phyloP scores from a whole-genome alignment of 1,140 invertebrate species.

The Anagrus nilaparvatae region DNA sequence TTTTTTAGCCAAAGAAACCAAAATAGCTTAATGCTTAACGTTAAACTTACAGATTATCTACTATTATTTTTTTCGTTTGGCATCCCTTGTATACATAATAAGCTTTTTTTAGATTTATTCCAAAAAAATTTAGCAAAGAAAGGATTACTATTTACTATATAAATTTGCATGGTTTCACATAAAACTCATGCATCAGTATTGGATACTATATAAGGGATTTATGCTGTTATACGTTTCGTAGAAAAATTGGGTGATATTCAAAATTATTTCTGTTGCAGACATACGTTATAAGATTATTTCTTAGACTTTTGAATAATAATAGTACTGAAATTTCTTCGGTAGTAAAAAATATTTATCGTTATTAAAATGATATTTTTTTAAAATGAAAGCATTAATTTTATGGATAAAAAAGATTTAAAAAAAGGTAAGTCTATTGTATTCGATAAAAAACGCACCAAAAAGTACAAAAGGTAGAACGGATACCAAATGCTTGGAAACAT shows the following conservation, averaged over 20 bases:
- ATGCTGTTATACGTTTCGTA: slow-evolving; percentile 1
- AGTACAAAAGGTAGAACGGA: too few relatives aligned
- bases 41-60: too few relatives aligned
- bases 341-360: background rate
- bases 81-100: too few relatives aligned
- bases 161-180: slow-evolving; percentile 28
- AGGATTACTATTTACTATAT: slow-evolving; percentile 30
- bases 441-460: too few relatives aligned
- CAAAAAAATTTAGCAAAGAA: slow-evolving; percentile 21
- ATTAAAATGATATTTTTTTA: background rate
- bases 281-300: background rate
- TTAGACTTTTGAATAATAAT: background rate
- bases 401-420: background rate
- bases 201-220: too few relatives aligned
- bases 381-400: background rate
- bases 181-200: slow-evolving; percentile 18
- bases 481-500: too few relatives aligned
- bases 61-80: too few relatives aligned
- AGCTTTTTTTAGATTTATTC: slow-evolving; percentile 28
- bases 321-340: too few relatives aligned
- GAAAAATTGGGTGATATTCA: background rate
- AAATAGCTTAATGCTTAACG: too few relatives aligned
- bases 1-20: too few relatives aligned
- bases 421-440: too few relatives aligned
- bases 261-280: slow-evolving; percentile 1